Percentiles rank a stretch among this genome's conserved stretches.
phyloP scores from a whole-genome alignment of 2,797 vertebrate species.

The Arvicola amphibius region DNA sequence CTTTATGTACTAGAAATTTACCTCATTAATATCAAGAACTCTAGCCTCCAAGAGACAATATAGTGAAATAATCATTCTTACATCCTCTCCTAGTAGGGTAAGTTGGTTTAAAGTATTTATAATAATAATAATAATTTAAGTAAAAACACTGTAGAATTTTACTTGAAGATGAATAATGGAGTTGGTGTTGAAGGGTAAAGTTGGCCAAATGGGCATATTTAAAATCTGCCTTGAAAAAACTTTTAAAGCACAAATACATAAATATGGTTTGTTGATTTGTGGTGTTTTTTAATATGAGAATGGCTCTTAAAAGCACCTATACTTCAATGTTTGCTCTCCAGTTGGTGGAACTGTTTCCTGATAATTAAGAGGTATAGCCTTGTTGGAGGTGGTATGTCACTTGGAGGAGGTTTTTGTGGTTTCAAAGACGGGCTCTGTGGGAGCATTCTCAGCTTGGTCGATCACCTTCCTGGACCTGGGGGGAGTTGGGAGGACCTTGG shows the following conservation, averaged over 20 bases:
- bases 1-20: constrained; percentile 14
- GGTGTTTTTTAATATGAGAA: not conserved
- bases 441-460: no score
- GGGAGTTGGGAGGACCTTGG: no score
- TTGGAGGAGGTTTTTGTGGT: no score
- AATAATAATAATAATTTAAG: not conserved
- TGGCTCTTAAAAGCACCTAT: not conserved
- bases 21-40: not conserved
- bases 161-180: not conserved
- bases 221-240: constrained; percentile 36
- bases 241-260: constrained; percentile 13
- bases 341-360: not conserved
- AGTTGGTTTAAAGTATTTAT: constrained; percentile 9
- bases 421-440: no score
- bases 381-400: not conserved
- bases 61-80: not conserved
- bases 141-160: not conserved
- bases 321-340: not conserved
- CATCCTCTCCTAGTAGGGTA: not conserved
- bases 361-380: not conserved
- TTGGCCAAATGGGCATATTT: not conserved
- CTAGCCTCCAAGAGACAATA: not conserved
- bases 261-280: not conserved
- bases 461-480: no score
- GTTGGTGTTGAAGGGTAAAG: not conserved